Base-by-base conservation (phyloP, 1,140 invertebrate genomes). In the Gryon sp. region DNA sequence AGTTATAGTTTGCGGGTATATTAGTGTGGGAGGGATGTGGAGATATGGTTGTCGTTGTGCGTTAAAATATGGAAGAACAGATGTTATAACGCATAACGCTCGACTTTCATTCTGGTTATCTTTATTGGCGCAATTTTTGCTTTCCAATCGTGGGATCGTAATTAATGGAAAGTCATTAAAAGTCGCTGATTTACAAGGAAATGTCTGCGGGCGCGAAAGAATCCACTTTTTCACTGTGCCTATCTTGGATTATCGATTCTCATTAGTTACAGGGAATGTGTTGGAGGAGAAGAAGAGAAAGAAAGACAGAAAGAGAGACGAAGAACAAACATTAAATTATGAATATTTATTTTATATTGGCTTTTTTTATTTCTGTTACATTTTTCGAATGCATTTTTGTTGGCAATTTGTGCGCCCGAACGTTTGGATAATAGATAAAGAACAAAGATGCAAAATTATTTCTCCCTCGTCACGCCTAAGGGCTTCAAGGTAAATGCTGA, bases 401-500 rank as follows among this genome's bases (percentile, higher is more conserved):
- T n/a, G n/a, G n/a, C n/a, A n/a, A n/a, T n/a, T n/a, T n/a, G n/a
- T n/a, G n/a, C n/a, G n/a, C n/a, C n/a, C n/a, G n/a, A n/a, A n/a
- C 59, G 59, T 34, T 28, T 19, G 55, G 43, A 50, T 57, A 59
- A 59, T 48, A 65, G 52, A 62, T 57, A 60, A 43, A 59, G 22
- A 50, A 50, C 50, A 45, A 19, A 50, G 60, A 73, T 73, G 41
- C 24, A 36, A 48, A 57, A 45, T 59, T 73, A 73, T 73, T 73
- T 26, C 52, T 19, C 59, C 57, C 28, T 73, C 30, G 45, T 73
- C 34, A 50, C 69, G 59, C 69, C 69, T 55, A 73, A 65, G 52
- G 69, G 69, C 59, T 73, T 59, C 69, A 73, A 73, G 69, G 69
- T 73, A 73, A 73, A 73, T 59, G 28, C 9, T 15, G 41, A 57